Evolutionary conservation across 2,113 vertebrate species (phyloP).

Genomic region (human (Homo sapiens)): DNA sequence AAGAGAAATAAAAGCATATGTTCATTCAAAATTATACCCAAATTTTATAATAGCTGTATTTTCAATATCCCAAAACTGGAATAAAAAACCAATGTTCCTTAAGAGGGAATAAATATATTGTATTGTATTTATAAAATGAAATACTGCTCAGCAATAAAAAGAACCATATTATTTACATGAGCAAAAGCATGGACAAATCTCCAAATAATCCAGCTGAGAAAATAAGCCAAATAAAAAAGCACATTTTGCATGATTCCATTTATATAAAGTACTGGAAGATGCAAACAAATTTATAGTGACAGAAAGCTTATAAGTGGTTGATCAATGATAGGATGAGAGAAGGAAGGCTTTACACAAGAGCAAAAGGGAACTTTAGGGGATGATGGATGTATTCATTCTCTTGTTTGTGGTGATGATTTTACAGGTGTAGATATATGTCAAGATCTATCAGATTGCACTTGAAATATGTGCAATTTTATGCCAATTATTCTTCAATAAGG

Average conservation of each 20-base stretch:
- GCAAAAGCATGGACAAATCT: background rate
- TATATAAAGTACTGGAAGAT: background rate
- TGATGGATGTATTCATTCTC: background rate
- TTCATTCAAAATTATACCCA: background rate
- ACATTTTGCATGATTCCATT: background rate
- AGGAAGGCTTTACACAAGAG: background rate
- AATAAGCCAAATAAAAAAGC: background rate
- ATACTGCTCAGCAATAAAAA: slow-evolving; percentile 27
- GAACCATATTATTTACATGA: background rate
- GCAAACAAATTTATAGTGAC: background rate
- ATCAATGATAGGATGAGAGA: background rate
- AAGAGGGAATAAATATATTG: background rate
- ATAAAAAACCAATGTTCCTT: background rate
- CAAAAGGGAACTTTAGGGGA: background rate
- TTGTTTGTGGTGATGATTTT: background rate
- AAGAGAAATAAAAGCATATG: slow-evolving; percentile 17
- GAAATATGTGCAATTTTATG: background rate
- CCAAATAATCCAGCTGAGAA: background rate
- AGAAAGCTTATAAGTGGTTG: background rate
- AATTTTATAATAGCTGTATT: background rate
- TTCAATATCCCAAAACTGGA: background rate
- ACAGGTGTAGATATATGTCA: background rate
- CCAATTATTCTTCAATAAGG: background rate
- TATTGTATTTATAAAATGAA: background rate
- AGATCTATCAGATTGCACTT: background rate